Evolutionary conservation across 2,888 invertebrate species (phyloP).

Genomic region (Platerodrilus igneus): DNA sequence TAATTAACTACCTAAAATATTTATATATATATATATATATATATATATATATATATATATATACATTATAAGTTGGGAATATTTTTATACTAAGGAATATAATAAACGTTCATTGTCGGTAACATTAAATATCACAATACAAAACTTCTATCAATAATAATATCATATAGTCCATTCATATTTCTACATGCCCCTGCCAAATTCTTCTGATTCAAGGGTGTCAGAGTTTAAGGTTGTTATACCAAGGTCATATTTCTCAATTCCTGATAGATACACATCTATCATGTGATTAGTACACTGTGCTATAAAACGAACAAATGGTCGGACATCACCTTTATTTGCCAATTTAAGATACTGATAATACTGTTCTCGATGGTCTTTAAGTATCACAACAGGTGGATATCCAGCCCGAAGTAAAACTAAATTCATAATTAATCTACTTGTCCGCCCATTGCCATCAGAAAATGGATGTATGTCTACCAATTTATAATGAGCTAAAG

Average conservation of each 20-base stretch:
- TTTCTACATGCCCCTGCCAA: constrained; percentile 10
- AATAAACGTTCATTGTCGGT: too few relatives aligned
- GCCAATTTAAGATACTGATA: constrained; percentile 87
- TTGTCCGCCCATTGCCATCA: constrained; percentile 95
- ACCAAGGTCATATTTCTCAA: constrained; percentile 49
- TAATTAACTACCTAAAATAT: too few relatives aligned
- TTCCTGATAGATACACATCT: constrained; percentile 82
- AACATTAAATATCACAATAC: too few relatives aligned
- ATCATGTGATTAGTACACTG: constrained; percentile 86
- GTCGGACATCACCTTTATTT: constrained; percentile 91
- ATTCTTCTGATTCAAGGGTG: constrained; percentile 12
- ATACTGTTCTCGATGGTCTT: constrained; percentile 77
- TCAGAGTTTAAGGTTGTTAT: constrained; percentile 9
- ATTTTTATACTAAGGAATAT: too few relatives aligned
- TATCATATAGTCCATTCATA: too few relatives aligned
- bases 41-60: too few relatives aligned
- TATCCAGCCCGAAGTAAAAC: constrained; percentile 93
- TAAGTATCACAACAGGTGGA: constrained; percentile 91
- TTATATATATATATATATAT: too few relatives aligned
- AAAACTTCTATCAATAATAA: too few relatives aligned
- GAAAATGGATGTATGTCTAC: constrained; percentile 96
- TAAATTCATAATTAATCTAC: constrained; percentile 92
- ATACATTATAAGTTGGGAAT: too few relatives aligned
- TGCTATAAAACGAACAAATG: constrained; percentile 94
- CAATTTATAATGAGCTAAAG: constrained; percentile 92